These are phyloP conservation scores for Leptodirus hochenwartii DNA, from an alignment of 2,888 invertebrate genomes.

Conservation along the genomic window DNA sequence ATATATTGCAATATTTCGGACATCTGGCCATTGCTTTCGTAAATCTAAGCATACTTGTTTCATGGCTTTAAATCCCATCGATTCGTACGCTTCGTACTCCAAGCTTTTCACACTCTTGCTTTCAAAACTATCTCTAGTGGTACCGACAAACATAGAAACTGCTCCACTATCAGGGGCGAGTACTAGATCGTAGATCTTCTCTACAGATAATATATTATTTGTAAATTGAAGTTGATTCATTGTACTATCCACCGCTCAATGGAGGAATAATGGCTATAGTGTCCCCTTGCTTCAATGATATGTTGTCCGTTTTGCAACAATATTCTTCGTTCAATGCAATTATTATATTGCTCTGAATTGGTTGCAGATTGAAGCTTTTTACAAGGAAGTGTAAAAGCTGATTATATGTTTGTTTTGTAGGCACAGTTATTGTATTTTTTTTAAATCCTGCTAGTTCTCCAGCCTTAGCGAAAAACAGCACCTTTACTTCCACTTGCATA, in stretches of 20 bases:
- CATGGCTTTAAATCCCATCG: slow-evolving; percentile 79
- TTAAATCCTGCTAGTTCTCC: slow-evolving; percentile 58
- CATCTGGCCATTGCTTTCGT: slow-evolving; percentile 50
- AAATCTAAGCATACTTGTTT: slow-evolving; percentile 56
- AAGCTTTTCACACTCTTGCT: slow-evolving; percentile 67
- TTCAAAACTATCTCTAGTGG: slow-evolving; percentile 70
- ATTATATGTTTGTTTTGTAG: slow-evolving; percentile 32
- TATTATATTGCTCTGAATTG: slow-evolving; percentile 51
- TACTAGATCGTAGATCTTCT: slow-evolving; percentile 45
- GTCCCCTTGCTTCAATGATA: slow-evolving; percentile 48
- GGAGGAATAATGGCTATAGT: slow-evolving; percentile 87
- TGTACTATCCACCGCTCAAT: slow-evolving; percentile 66
- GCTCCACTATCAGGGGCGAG: slow-evolving; percentile 66
- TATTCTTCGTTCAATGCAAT: slow-evolving; percentile 75
- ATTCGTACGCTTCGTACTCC: slow-evolving; percentile 86
- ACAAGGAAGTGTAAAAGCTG: slow-evolving; percentile 43
- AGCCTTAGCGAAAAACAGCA: slow-evolving; percentile 82
- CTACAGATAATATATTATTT: slow-evolving; percentile 45
- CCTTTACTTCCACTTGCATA: slow-evolving; percentile 37
- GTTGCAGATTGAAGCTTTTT: slow-evolving; percentile 40
- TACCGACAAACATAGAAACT: slow-evolving; percentile 76
- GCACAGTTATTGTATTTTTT: slow-evolving; percentile 34
- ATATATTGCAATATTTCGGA: slow-evolving; percentile 67
- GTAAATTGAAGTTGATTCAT: slow-evolving; percentile 59
- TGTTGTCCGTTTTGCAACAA: slow-evolving; percentile 31